Evolutionary conservation across 1,140 invertebrate species (phyloP), one percentile per base, ranked within the genome.

Genomic region (Vanessa tameamea): DNA sequence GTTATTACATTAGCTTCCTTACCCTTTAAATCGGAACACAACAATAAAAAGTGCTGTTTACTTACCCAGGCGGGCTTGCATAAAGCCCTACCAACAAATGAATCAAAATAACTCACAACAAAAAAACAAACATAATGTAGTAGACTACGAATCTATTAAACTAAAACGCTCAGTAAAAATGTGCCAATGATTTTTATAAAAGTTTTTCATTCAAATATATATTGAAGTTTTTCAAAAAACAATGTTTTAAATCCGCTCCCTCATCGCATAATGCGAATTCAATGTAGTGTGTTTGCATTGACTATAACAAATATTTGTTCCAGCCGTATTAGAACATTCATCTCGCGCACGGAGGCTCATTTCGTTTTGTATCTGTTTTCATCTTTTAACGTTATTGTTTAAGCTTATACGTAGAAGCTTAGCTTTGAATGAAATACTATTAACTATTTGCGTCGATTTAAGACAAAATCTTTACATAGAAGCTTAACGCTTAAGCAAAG

Each of bases 251-350:
- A 57, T 20, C 53, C 53, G 23, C 57, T 31, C 53, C 31, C 26
- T 59, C 26, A 26, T 69, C 55, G 53, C 51, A 26, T 69, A 69
- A 69, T 47, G 13, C 53, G 43, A 16, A 43, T 47, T 69, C 66
- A 69, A 69, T 69, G 55, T 69, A 23, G 16, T 47, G 37, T 53
- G 31, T 67, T 67, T 55, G 53, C 51, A 59, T 31, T 31, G 65
- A 53, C 20, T 67, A 67, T 51, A 53, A 67, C 65, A 69, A 57
- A 69, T 55, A 69, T 68, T 68, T 68, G 55, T 68, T 57, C 26
- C 26, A 53, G 65, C 5, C n/a, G 65, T 67, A 68, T 69, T 69
- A 69, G 53, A 69, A 50, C 37, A 69, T 69, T 57, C 66, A 69
- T 69, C 66, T 69, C 57, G 13, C 57, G 57, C 57, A 69, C 53